A percentile compares a stretch with the other conserved stretches of the same genome.
Conservation (phyloP, 2,797 vertebrate genomes). For the Hyperoplus immaculatus region DNA sequence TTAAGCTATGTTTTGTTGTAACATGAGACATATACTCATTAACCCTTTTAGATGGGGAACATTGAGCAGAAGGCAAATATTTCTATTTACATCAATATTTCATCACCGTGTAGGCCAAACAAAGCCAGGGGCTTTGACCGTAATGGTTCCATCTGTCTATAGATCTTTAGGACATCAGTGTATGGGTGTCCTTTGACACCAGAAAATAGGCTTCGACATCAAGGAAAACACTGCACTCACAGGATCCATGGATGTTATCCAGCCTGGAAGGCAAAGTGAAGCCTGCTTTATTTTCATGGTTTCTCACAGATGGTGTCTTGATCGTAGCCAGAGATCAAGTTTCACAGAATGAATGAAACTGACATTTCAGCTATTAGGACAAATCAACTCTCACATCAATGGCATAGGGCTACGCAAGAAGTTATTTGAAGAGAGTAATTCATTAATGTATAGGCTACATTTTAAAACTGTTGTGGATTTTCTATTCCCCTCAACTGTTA, state of each 20-base stretch:
- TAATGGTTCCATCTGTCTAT: slow-evolving; percentile 90
- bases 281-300: slow-evolving; percentile 71
- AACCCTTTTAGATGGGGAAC: slow-evolving; percentile 84
- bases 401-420: slow-evolving; percentile 18
- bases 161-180: slow-evolving; percentile 79
- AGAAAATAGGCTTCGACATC: slow-evolving; percentile 81
- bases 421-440: slow-evolving; percentile 12
- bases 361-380: slow-evolving; percentile 53
- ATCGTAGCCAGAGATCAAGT: slow-evolving; percentile 74
- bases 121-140: slow-evolving; percentile 82
- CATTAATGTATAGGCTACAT: slow-evolving; percentile 19
- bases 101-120: slow-evolving; percentile 86
- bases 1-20: slow-evolving; percentile 75
- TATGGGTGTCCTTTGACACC: slow-evolving; percentile 86
- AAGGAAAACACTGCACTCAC: slow-evolving; percentile 60
- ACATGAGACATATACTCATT: slow-evolving; percentile 85
- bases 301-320: slow-evolving; percentile 81
- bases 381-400: slow-evolving; percentile 44
- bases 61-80: slow-evolving; percentile 88
- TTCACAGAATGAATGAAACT: slow-evolving; percentile 68
- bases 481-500: slow-evolving; percentile 1
- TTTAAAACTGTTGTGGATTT: not conserved
- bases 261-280: slow-evolving; percentile 79
- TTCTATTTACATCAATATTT: slow-evolving; percentile 92
- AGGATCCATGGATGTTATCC: slow-evolving; percentile 66